These are phyloP conservation scores for Ceyx cyanopectus DNA, from an alignment of 2,113 vertebrate species.

Conservation along the genomic window DNA sequence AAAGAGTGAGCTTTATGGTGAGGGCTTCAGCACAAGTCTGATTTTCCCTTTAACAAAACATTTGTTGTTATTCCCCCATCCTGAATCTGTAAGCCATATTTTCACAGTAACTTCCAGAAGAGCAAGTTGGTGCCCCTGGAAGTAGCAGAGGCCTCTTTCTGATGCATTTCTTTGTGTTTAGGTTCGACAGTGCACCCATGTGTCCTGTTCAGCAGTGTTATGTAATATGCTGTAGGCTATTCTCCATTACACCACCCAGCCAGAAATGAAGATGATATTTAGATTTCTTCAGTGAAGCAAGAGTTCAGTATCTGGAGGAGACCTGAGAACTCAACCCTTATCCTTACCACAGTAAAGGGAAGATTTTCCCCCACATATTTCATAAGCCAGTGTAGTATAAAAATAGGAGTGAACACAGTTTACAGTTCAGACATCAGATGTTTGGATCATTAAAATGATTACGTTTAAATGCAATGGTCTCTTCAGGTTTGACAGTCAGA, in stretches of 20 bases:
- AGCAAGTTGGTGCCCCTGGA: neutral
- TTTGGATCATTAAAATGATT: neutral
- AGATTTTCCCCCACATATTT: neutral
- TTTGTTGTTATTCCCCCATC: neutral
- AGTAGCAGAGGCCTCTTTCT: neutral
- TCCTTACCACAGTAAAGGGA: neutral
- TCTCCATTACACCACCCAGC: slow-evolving; percentile 26
- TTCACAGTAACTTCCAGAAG: neutral
- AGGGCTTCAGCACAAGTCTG: neutral
- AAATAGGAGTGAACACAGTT: slow-evolving; percentile 19
- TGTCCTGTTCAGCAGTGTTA: neutral
- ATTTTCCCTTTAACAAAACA: slow-evolving; percentile 4
- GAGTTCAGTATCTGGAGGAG: slow-evolving; percentile 20
- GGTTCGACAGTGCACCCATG: neutral
- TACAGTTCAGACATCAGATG: neutral
- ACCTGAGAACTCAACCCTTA: neutral
- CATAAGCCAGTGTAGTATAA: neutral
- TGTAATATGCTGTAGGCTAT: neutral
- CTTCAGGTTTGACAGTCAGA: neutral
- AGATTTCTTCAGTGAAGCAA: slow-evolving; percentile 54
- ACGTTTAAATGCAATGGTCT: neutral
- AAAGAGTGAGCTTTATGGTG: slow-evolving; percentile 34
- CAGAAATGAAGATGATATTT: slow-evolving; percentile 17
- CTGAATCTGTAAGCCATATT: neutral
- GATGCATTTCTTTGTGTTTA: neutral